These are phyloP conservation scores for Lissocephala sabroskyi DNA, from an alignment of 2,888 invertebrate genomes.

Conservation along the genomic window DNA sequence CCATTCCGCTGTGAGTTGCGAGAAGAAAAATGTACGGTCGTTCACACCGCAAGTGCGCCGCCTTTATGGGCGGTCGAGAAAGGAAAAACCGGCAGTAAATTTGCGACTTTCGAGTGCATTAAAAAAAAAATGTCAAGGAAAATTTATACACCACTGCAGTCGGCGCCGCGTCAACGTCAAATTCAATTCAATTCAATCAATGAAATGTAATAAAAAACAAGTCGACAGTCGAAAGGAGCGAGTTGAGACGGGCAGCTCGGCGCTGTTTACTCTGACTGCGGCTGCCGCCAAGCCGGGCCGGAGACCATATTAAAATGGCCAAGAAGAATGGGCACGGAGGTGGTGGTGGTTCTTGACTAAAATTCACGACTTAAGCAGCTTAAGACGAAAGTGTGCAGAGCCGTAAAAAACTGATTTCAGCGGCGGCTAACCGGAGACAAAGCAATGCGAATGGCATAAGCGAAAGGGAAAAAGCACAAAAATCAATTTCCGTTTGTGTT, in stretches of 20 bases:
- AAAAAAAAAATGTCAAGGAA: slow-evolving; percentile 6
- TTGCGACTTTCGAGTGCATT: background rate
- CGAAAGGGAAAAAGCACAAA: slow-evolving; percentile 27
- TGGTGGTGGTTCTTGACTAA: slow-evolving; percentile 12
- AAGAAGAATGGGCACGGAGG: slow-evolving; percentile 21
- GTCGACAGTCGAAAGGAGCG: too few species aligned
- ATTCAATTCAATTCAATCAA: slow-evolving; percentile 47
- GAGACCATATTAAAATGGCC: too few species aligned
- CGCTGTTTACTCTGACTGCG: too few species aligned
- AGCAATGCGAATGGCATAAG: slow-evolving; percentile 7
- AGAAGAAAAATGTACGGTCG: too few species aligned
- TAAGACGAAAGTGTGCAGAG: slow-evolving; percentile 3
- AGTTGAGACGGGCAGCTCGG: too few species aligned
- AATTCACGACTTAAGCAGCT: slow-evolving; percentile 47
- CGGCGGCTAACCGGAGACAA: slow-evolving; percentile 3
- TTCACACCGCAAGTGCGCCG: background rate
- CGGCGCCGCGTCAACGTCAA: slow-evolving; percentile 39
- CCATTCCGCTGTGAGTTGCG: too few species aligned
- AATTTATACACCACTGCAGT: slow-evolving; percentile 18
- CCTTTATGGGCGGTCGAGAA: background rate
- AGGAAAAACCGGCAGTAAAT: background rate
- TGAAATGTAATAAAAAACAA: slow-evolving; percentile 35
- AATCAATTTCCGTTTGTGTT: slow-evolving; percentile 63
- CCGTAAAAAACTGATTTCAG: slow-evolving; percentile 7
- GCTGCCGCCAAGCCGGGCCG: too few species aligned